Evolutionary conservation across 2,797 vertebrate species (phyloP).

Genomic region (Pseudopleuronectes americanus): DNA sequence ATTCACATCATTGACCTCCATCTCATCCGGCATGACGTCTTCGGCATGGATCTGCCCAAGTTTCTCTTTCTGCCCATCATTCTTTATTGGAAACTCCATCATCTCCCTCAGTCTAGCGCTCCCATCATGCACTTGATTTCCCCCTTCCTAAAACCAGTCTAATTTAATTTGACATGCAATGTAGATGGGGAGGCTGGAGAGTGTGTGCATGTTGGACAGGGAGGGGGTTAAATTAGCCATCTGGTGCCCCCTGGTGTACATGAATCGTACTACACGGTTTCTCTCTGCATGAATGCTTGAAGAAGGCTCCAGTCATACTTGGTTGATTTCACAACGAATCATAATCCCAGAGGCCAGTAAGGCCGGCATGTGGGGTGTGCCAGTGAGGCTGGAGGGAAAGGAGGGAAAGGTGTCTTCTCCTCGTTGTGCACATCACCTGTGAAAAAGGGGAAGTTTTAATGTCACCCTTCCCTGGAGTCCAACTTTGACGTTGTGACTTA

Average conservation of each 20-base stretch:
- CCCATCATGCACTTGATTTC: slow-evolving; percentile 46
- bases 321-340: slow-evolving; percentile 23
- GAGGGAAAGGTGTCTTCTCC: background rate
- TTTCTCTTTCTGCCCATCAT: slow-evolving; percentile 13
- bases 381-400: background rate
- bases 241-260: slow-evolving; percentile 80
- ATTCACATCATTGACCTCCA: slow-evolving; percentile 25
- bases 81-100: slow-evolving; percentile 12
- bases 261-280: slow-evolving; percentile 46
- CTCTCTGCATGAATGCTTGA: slow-evolving; percentile 28
- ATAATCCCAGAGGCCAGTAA: slow-evolving; percentile 16
- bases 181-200: background rate
- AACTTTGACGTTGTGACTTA: background rate
- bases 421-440: background rate
- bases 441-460: background rate
- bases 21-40: slow-evolving; percentile 34
- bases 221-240: slow-evolving; percentile 61
- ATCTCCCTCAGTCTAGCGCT: slow-evolving; percentile 8
- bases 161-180: slow-evolving; percentile 53
- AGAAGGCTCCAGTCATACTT: slow-evolving; percentile 18
- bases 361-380: background rate
- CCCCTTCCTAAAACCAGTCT: slow-evolving; percentile 30
- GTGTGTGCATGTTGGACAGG: slow-evolving; percentile 1
- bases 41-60: slow-evolving; percentile 9
- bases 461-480: background rate